Percentiles rank a stretch among this genome's conserved stretches.
Conservation (phyloP, 2,113 vertebrate genomes). For the Cettia cetti region DNA sequence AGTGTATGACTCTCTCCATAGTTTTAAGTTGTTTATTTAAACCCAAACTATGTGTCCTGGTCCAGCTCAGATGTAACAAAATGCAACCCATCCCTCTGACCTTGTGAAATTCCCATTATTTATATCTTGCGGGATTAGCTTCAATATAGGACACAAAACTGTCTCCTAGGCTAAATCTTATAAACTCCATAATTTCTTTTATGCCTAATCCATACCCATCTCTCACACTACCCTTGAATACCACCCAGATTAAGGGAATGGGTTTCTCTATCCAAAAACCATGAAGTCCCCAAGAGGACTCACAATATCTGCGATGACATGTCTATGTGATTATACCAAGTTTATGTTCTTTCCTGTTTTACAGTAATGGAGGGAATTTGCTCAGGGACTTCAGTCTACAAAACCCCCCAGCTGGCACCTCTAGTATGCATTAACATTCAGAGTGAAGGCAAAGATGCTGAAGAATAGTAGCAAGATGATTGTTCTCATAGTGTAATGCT, state of each 20-base stretch:
- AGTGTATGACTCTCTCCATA: background rate
- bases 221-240: background rate
- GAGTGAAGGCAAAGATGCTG: background rate
- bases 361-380: background rate
- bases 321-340: background rate
- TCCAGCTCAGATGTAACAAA: background rate
- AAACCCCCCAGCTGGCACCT: background rate
- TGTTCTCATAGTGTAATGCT: accelerated
- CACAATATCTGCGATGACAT: background rate
- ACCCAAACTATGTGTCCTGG: background rate
- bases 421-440: background rate
- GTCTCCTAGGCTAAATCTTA: background rate
- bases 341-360: background rate
- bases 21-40: background rate
- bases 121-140: background rate
- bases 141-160: background rate
- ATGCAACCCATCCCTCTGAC: background rate
- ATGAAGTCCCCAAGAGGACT: background rate
- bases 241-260: background rate
- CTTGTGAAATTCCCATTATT: background rate
- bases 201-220: background rate
- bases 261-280: background rate
- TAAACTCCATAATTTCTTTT: background rate
- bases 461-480: background rate
- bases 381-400: background rate